Conservation (phyloP, 2,797 vertebrate species). For the Phoebastria nigripes region DNA sequence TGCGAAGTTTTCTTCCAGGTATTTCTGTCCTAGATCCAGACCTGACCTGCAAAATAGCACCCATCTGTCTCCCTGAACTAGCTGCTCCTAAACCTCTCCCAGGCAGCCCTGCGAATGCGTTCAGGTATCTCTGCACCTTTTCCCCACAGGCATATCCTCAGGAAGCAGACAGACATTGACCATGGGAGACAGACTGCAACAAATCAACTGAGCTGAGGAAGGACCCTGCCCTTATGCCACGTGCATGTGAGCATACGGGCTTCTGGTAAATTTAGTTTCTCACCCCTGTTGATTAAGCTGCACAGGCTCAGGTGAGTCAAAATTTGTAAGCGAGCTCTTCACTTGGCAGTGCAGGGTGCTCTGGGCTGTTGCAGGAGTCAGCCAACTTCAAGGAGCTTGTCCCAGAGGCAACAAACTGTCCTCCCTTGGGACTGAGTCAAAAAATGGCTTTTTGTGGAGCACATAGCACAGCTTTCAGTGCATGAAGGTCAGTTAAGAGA, state of each 20-base stretch:
- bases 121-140: neutral
- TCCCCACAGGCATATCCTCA: neutral
- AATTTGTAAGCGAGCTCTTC: neutral
- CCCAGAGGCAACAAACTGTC: neutral
- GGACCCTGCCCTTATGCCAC: neutral
- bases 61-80: neutral
- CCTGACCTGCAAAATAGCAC: neutral
- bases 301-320: neutral
- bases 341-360: neutral
- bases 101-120: neutral
- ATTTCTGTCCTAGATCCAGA: constrained; percentile 4
- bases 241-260: neutral
- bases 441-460: neutral
- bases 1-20: neutral
- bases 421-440: neutral
- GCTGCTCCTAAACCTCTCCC: neutral
- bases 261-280: neutral
- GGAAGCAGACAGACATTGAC: neutral
- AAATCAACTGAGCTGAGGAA: neutral
- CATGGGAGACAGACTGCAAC: neutral
- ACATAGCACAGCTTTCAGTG: neutral
- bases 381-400: neutral
- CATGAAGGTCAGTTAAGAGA: neutral
- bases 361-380: neutral
- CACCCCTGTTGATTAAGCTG: neutral